A percentile compares a stretch with the other conserved stretches of the same genome.
Evolutionary conservation across 2,797 vertebrate species (phyloP).

Genomic region (Odontamblyopus rebecca): DNA sequence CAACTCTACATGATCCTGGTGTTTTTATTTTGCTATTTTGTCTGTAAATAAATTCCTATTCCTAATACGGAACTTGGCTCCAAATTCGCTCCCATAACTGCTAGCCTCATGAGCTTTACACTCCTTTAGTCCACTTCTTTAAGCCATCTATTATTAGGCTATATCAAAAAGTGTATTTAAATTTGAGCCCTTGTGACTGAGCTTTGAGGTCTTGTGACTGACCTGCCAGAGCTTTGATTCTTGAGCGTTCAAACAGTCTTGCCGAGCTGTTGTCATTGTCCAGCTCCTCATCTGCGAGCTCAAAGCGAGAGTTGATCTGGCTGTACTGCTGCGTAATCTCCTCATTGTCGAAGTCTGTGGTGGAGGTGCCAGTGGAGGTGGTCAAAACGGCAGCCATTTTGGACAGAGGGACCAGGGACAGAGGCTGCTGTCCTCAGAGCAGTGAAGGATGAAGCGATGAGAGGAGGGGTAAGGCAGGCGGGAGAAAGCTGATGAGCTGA

Average conservation of each 20-base stretch:
- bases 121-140: no score
- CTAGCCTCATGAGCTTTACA: no score
- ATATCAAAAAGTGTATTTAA: background rate
- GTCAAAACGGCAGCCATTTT: constrained; percentile 73
- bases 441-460: background rate
- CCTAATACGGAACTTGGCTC: no score
- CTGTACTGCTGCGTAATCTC: constrained; percentile 95
- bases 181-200: no score
- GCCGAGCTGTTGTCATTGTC: constrained; percentile 98
- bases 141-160: background rate
- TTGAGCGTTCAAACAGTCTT: constrained; percentile 93
- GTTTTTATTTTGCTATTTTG: no score
- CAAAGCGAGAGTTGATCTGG: constrained; percentile 89
- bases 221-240: constrained; percentile 99
- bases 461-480: constrained; percentile 10
- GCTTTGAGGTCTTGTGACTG: constrained; percentile 39
- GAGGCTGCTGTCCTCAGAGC: constrained; percentile 52
- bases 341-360: constrained; percentile 92
- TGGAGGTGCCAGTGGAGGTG: constrained; percentile 86
- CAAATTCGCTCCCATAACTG: no score
- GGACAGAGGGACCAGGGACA: constrained; percentile 30
- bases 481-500: constrained; percentile 30
- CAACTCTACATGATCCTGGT: no score
- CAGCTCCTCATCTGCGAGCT: constrained; percentile 86
- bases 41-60: no score